phyloP scores from a whole-genome alignment of 2,113 vertebrate species.

The Oncorhynchus gorbuscha region DNA sequence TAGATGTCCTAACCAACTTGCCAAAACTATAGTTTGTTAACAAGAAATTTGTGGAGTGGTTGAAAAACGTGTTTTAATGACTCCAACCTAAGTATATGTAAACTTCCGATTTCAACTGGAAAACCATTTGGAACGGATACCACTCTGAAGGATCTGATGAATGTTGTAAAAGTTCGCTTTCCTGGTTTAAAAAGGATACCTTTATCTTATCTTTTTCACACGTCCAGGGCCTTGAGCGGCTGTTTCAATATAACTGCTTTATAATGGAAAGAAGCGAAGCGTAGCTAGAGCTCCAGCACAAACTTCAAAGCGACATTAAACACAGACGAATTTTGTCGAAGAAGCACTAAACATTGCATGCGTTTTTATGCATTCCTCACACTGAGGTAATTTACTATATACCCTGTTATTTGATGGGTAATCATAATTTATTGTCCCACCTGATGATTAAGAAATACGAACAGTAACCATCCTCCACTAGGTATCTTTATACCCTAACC shows the following conservation, averaged over 20 bases:
- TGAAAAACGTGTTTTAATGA: too few relatives aligned
- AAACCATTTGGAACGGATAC: neutral
- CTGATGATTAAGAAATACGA: neutral
- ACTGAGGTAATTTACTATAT: neutral
- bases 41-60: too few relatives aligned
- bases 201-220: slow-evolving; percentile 52
- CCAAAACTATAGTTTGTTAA: too few relatives aligned
- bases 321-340: slow-evolving; percentile 9
- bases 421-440: neutral
- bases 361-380: neutral
- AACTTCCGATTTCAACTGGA: too few relatives aligned
- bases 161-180: neutral
- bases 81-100: too few relatives aligned
- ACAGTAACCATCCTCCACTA: neutral
- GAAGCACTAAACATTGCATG: neutral
- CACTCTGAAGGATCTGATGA: neutral
- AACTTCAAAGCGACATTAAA: slow-evolving; percentile 58
- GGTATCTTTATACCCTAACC: neutral
- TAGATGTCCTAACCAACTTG: too few relatives aligned
- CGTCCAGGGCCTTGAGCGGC: slow-evolving; percentile 27
- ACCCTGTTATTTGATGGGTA: neutral
- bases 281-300: slow-evolving; percentile 2
- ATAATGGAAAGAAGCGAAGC: slow-evolving; percentile 24
- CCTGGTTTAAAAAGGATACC: neutral
- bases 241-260: slow-evolving; percentile 29